A percentile compares a stretch with the other conserved stretches of the same genome.
Conservation (phyloP, 2,113 vertebrate species). For the Paedocypris sp. region DNA sequence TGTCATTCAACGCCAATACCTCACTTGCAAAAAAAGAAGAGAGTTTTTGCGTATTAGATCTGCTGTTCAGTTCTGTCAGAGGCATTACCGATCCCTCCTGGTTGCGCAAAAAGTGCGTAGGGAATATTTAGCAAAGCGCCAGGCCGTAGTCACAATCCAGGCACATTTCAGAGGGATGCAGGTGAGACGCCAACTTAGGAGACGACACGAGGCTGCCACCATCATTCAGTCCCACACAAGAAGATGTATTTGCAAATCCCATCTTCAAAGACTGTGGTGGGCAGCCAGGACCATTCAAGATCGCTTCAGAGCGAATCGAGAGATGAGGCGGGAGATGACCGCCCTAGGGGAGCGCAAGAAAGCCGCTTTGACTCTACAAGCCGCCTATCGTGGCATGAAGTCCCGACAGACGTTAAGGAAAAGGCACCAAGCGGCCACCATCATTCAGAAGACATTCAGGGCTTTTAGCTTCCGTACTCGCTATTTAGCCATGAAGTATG, state of each 20-base stretch:
- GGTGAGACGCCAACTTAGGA: slow-evolving; percentile 49
- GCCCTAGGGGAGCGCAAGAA: slow-evolving; percentile 42
- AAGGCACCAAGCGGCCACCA: slow-evolving; percentile 48
- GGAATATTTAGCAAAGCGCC: slow-evolving; percentile 53
- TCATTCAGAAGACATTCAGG: slow-evolving; percentile 63
- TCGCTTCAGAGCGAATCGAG: slow-evolving; percentile 56
- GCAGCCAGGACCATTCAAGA: slow-evolving; percentile 63
- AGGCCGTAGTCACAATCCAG: slow-evolving; percentile 62
- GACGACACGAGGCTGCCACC: slow-evolving; percentile 48
- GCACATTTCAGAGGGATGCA: slow-evolving; percentile 62
- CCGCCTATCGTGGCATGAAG: slow-evolving; percentile 63
- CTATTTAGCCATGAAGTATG: slow-evolving; percentile 48
- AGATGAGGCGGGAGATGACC: slow-evolving; percentile 46
- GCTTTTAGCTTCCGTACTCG: slow-evolving; percentile 41
- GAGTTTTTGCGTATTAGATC: slow-evolving; percentile 53
- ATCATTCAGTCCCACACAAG: slow-evolving; percentile 70
- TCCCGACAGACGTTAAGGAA: slow-evolving; percentile 45
- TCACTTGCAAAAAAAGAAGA: slow-evolving; percentile 39
- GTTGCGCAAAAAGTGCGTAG: slow-evolving; percentile 28
- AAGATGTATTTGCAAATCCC: slow-evolving; percentile 47
- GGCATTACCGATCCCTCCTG: slow-evolving; percentile 49
- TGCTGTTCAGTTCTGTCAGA: slow-evolving; percentile 58
- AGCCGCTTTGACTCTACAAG: slow-evolving; percentile 60
- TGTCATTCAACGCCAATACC: slow-evolving; percentile 62
- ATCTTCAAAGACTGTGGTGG: slow-evolving; percentile 52